Evolutionary conservation across 2,113 vertebrate species (phyloP).

Genomic region (Plotosus lineatus): DNA sequence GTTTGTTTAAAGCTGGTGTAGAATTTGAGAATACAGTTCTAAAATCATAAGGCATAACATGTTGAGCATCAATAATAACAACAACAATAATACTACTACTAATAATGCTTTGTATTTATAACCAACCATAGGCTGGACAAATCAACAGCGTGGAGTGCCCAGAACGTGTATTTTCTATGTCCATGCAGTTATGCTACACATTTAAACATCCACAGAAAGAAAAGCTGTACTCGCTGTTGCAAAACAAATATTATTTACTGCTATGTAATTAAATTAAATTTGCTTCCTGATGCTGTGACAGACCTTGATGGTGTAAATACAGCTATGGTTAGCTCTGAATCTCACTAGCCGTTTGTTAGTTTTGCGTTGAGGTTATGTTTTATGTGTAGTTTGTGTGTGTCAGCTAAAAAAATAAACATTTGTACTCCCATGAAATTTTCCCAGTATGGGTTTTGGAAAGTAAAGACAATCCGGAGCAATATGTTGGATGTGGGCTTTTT

Average conservation of each 20-base stretch:
- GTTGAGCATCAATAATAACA: background rate
- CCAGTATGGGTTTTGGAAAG: too few species aligned
- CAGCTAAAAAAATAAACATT: too few species aligned
- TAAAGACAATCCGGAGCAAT: too few species aligned
- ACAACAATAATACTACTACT: background rate
- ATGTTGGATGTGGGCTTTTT: too few species aligned
- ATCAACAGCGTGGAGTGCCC: too few species aligned
- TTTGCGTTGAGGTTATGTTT: too few species aligned
- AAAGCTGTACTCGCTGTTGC: background rate
- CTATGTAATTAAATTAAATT: background rate
- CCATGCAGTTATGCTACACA: background rate
- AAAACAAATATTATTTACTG: background rate
- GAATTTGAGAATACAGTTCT: background rate
- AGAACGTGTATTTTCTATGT: background rate
- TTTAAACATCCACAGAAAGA: background rate
- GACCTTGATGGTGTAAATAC: background rate
- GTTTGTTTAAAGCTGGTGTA: background rate
- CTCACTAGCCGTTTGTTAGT: too few species aligned
- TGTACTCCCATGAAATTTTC: too few species aligned
- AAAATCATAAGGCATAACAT: background rate
- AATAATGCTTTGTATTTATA: background rate
- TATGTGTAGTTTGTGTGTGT: too few species aligned
- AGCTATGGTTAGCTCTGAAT: background rate
- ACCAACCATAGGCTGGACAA: background rate
- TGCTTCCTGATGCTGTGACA: background rate